Percentiles rank a stretch among this genome's conserved stretches.
Evolutionary conservation across 2,113 vertebrate species (phyloP).

Genomic region (Spermophilus dauricus): DNA sequence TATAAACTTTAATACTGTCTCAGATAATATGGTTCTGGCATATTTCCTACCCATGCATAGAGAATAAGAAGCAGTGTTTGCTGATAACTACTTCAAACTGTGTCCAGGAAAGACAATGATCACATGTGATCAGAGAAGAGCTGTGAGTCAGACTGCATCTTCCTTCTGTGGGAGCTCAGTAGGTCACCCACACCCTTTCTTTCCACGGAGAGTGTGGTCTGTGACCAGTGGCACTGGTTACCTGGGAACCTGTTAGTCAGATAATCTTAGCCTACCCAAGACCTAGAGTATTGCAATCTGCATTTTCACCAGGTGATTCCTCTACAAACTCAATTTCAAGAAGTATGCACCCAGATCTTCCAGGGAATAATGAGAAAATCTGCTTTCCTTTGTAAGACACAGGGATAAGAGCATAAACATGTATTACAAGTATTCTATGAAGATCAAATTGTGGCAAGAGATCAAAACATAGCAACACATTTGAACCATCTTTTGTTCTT

Average conservation of each 20-base stretch:
- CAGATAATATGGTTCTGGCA: not conserved
- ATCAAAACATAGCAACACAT: fast-evolving
- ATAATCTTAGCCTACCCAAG: not conserved
- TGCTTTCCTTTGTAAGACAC: not conserved
- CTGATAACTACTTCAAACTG: fast-evolving
- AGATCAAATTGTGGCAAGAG: not conserved
- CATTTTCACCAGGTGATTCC: not conserved
- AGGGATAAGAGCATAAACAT: fast-evolving
- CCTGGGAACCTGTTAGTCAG: not conserved
- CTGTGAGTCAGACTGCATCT: not conserved
- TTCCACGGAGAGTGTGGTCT: not conserved
- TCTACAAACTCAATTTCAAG: not conserved
- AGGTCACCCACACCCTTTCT: too few species aligned
- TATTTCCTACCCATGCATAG: fast-evolving
- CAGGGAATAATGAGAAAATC: not conserved
- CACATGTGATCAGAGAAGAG: not conserved
- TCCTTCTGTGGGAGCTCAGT: fast-evolving
- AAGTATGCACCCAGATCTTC: not conserved
- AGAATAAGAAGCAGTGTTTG: not conserved
- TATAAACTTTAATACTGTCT: fast-evolving
- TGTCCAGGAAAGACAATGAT: not conserved
- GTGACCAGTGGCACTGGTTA: fast-evolving
- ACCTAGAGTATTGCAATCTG: not conserved
- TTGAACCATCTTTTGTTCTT: not conserved
- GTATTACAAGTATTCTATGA: not conserved